Conservation (phyloP, 2,113 vertebrate genomes). For the Austrofundulus limnaeus region DNA sequence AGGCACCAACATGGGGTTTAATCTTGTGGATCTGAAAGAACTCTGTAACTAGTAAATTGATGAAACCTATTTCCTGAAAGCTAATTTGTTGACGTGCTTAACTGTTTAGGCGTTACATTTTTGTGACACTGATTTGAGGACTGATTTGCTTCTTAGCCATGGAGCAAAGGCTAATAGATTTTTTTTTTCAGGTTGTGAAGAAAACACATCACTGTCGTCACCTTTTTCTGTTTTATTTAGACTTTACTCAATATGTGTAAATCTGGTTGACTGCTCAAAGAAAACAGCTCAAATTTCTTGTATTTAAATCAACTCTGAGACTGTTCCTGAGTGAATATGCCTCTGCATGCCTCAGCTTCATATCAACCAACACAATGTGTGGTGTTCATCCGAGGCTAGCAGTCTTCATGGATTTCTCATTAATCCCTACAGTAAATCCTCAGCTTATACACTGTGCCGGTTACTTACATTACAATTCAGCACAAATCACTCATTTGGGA, state of each 20-base stretch:
- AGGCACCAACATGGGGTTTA: conserved; percentile 38
- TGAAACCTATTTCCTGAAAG: conserved; percentile 10
- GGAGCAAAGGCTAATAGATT: no score
- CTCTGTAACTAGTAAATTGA: conserved; percentile 31
- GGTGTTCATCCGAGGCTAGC: conserved; percentile 22
- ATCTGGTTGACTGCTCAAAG: background rate
- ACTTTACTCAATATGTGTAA: background rate
- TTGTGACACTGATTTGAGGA: conserved; percentile 1
- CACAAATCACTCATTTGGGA: conserved; percentile 13
- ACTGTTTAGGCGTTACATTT: conserved; percentile 1
- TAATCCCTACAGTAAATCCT: conserved; percentile 42
- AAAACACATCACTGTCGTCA: background rate
- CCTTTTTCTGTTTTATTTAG: background rate
- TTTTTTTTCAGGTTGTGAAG: no score
- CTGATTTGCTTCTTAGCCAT: conserved; percentile 3
- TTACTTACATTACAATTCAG: conserved; percentile 4
- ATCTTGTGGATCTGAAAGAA: conserved; percentile 37
- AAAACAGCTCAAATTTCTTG: background rate
- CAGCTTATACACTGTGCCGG: conserved; percentile 1
- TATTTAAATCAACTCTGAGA: background rate
- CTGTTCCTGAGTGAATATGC: conserved; percentile 19
- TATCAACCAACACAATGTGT: conserved; percentile 8
- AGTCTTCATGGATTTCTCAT: conserved; percentile 16
- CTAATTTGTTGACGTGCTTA: conserved; percentile 29
- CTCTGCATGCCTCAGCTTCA: conserved; percentile 17